Evolutionary conservation across 2,888 invertebrate genomes (phyloP), one percentile per base, ranked within the genome.

Genomic region (Chrysolina americana): DNA sequence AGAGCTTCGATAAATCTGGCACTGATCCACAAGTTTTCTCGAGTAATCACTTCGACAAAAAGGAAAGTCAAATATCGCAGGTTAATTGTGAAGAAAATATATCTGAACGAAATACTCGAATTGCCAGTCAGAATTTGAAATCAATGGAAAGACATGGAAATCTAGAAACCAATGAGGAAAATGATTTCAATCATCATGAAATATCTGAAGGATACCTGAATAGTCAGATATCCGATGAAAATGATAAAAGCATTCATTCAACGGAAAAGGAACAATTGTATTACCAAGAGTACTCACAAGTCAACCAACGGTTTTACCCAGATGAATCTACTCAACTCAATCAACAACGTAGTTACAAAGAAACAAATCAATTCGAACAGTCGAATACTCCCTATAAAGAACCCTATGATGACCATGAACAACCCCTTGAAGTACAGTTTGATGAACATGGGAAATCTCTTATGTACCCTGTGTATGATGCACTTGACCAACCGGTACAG

Each of bases 391-490:
- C 17, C 21, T 21, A 21, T 53, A 21, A 13, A 53, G 19, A 53
- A 19, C 19, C 13, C 28, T n/a, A 36, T 71, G 77, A 69, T 1
- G 71, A 83, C 48, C 75, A 36, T 36, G n/a, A n/a, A 5, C n/a
- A 28, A 36, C 28, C 17, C 15, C 36, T 74, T 21, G 65, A 76
- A 11, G 63, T 63, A 21, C 62, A 72, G 70, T 64, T 70, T 69
- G 70, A 73, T 76, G 78, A 79, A 75, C 70, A 79, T 23, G n/a
- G 8, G 6, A 15, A 28, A 59, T 9, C 59, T 2, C 2, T n/a
- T n/a, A 36, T n/a, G 28, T 17, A 59, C 2, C 11, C 59, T 28
- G 59, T 36, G 9, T n/a, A 36, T 59, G 59, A 59, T 28, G n/a
- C 15, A 36, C n/a, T 36, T 56, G 76, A 71, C 11, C 79, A 82